Evolutionary conservation across 2,113 vertebrate genomes (phyloP).

Genomic region (Galeopterus variegatus): DNA sequence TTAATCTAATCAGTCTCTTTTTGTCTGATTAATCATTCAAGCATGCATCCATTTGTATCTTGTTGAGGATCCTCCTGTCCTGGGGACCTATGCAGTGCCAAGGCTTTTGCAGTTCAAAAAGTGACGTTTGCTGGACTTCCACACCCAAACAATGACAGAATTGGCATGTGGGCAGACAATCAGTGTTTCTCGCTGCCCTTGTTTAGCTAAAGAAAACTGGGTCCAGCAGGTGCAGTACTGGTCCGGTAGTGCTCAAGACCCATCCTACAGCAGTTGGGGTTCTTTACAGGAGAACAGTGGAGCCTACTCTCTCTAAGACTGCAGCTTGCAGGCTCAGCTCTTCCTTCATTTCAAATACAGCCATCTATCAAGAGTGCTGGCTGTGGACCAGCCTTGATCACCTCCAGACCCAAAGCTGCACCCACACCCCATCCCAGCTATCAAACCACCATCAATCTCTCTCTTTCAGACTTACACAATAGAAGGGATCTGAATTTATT

Average conservation of each 20-base stretch:
- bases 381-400: not conserved
- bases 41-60: not conserved
- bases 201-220: not conserved
- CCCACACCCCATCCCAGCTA: not conserved
- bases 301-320: not conserved
- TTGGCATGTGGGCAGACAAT: not conserved
- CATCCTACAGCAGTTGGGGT: not conserved
- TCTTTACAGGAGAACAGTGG: not conserved
- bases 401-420: not conserved
- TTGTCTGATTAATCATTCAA: not conserved
- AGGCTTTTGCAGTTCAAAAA: not conserved
- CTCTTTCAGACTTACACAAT: not conserved
- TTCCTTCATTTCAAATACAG: not conserved
- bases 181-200: not conserved
- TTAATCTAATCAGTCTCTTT: not conserved
- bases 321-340: not conserved
- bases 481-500: not conserved
- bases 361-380: not conserved
- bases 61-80: not conserved
- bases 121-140: not conserved
- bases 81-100: not conserved
- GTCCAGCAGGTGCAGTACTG: not conserved
- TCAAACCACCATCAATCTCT: not conserved
- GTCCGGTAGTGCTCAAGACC: not conserved
- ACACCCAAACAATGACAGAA: not conserved